These are phyloP conservation scores for Probosciger aterrimus DNA, from an alignment of 2,113 vertebrate species.

Conservation along the genomic window DNA sequence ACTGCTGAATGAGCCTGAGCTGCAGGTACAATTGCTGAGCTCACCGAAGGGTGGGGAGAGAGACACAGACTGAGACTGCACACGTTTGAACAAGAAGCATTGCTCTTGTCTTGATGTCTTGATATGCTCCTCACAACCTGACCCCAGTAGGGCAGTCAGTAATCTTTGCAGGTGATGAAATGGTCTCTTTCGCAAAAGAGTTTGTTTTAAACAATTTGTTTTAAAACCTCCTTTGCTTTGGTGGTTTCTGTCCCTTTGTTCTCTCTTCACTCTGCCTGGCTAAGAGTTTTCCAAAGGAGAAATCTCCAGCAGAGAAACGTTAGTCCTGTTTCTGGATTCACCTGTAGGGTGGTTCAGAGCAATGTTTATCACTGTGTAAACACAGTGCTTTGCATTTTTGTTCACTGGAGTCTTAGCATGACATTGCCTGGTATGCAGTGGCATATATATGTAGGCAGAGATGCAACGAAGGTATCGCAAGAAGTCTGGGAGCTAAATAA, in stretches of 20 bases:
- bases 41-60: background rate
- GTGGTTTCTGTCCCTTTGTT: background rate
- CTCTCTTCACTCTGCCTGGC: background rate
- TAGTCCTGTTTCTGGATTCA: background rate
- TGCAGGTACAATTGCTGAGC: background rate
- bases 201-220: background rate
- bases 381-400: background rate
- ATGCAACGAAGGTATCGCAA: background rate
- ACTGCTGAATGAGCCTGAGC: background rate
- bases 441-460: background rate
- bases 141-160: background rate
- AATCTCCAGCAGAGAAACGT: background rate
- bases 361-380: background rate
- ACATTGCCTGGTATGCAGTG: background rate
- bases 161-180: background rate
- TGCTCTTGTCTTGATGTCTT: background rate
- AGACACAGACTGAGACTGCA: background rate
- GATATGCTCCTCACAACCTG: background rate
- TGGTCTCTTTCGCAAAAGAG: background rate
- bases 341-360: background rate
- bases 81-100: background rate
- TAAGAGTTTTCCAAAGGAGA: background rate
- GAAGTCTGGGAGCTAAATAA: background rate
- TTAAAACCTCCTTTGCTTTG: background rate
- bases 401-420: background rate